A percentile compares a stretch with the other conserved stretches of the same genome.
These are phyloP conservation scores for Eupithecia subumbrata DNA, from an alignment of 2,888 invertebrate species.

Conservation along the genomic window DNA sequence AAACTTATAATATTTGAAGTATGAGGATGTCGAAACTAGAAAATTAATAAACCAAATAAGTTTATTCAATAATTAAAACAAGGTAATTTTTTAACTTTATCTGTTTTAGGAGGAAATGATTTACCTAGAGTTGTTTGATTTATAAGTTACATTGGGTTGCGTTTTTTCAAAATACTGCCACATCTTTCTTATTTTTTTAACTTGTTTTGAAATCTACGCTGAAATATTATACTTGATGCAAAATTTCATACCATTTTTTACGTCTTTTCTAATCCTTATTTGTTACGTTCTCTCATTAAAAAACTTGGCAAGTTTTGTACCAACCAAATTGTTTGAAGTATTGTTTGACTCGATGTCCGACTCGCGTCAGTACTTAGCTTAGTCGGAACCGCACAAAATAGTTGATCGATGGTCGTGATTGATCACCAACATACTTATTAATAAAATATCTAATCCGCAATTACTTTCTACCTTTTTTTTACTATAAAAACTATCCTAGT, in stretches of 20 bases:
- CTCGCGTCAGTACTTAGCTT: background rate
- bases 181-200: background rate
- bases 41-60: too few species aligned
- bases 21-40: too few species aligned
- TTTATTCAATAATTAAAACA: too few species aligned
- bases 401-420: slow-evolving; percentile 5
- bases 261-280: background rate
- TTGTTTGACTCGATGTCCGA: background rate
- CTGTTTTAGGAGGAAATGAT: too few species aligned
- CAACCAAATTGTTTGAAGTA: background rate
- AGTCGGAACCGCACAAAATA: background rate
- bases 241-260: too few species aligned
- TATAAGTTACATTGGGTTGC: background rate
- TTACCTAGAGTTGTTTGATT: background rate
- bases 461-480: background rate
- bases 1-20: too few species aligned
- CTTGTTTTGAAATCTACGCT: background rate
- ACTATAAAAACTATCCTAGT: too few species aligned
- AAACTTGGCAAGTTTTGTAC: background rate
- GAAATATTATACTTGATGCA: too few species aligned
- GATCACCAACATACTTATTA: background rate
- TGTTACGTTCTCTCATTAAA: background rate
- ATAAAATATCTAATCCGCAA: background rate
- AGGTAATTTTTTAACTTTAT: too few species aligned
- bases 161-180: background rate